Conservation (phyloP, 2,797 vertebrate species). For the Lophius americanus region DNA sequence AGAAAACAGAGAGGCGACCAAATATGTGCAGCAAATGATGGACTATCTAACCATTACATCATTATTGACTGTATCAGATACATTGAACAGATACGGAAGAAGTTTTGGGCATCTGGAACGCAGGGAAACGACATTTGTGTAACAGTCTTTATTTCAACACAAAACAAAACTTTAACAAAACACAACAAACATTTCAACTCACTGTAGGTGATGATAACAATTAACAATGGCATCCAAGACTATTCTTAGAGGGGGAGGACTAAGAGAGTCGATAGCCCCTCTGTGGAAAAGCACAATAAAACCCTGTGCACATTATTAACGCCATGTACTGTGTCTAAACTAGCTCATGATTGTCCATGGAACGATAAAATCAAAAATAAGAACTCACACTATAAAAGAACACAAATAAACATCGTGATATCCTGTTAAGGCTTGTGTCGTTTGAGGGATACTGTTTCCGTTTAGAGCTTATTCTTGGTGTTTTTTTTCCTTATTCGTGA, state of each 20-base stretch:
- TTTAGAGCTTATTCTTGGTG: constrained; percentile 20
- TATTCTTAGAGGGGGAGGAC: constrained; percentile 54
- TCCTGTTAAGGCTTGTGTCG: constrained; percentile 42
- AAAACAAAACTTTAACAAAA: constrained; percentile 63
- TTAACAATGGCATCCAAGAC: constrained; percentile 37
- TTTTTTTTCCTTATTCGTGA: background rate
- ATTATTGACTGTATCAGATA: constrained; percentile 9
- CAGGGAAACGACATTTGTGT: constrained; percentile 12
- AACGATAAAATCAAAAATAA: constrained; percentile 53
- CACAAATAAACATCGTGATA: constrained; percentile 45
- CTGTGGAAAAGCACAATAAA: constrained; percentile 41
- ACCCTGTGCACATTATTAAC: constrained; percentile 47
- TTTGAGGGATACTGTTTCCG: constrained; percentile 23
- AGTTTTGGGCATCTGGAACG: no score
- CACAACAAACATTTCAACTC: constrained; percentile 52
- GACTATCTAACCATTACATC: constrained; percentile 1
- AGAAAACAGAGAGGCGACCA: background rate
- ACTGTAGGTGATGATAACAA: constrained; percentile 41
- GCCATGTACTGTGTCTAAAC: constrained; percentile 50
- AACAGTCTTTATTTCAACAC: constrained; percentile 70
- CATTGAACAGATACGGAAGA: no score
- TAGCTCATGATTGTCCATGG: constrained; percentile 76
- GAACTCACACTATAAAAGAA: constrained; percentile 47
- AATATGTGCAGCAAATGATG: background rate
- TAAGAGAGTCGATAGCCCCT: constrained; percentile 13